Conservation (phyloP, 53 echinoderm and acorn worm genomes). For the Echinarachnius parma region DNA sequence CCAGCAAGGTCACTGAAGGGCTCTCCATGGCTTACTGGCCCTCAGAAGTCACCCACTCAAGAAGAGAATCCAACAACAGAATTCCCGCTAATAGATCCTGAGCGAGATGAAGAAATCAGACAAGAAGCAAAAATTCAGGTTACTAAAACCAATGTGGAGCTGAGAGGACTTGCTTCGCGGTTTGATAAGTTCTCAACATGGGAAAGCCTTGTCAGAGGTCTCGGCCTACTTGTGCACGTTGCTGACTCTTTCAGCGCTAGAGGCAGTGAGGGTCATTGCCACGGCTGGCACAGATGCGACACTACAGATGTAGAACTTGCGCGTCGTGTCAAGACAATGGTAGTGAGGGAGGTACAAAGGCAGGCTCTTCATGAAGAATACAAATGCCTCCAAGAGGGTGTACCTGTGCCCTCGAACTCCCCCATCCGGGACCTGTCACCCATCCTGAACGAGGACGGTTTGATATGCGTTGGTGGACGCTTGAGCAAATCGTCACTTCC, state of each 20-base stretch:
- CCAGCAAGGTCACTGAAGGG: too few species aligned
- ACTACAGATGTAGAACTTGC: too few species aligned
- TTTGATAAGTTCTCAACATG: conserved; percentile 56
- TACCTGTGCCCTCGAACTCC: conserved; percentile 32
- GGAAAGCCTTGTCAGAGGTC: conserved; percentile 41
- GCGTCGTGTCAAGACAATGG: too few species aligned
- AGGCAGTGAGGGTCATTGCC: conserved; percentile 7
- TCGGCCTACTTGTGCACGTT: conserved; percentile 37
- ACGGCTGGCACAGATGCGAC: too few species aligned
- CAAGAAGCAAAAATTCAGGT: neutral
- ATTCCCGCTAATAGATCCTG: neutral
- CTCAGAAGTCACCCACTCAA: too few species aligned
- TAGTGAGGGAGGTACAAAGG: conserved; percentile 48
- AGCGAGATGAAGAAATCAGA: neutral
- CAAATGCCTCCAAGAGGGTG: conserved; percentile 38
- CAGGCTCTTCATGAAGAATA: conserved; percentile 44
- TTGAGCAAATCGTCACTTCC: conserved; percentile 32
- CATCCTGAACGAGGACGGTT: conserved; percentile 34
- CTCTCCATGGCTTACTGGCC: too few species aligned
- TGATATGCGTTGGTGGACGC: conserved; percentile 49
- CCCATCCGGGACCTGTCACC: conserved; percentile 36
- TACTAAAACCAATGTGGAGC: neutral
- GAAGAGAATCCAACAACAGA: neutral
- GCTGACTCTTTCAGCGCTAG: conserved; percentile 21
- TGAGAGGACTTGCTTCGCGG: neutral